phyloP scores from a whole-genome alignment of 2,113 vertebrate species.

The Peucedramus taeniatus region DNA sequence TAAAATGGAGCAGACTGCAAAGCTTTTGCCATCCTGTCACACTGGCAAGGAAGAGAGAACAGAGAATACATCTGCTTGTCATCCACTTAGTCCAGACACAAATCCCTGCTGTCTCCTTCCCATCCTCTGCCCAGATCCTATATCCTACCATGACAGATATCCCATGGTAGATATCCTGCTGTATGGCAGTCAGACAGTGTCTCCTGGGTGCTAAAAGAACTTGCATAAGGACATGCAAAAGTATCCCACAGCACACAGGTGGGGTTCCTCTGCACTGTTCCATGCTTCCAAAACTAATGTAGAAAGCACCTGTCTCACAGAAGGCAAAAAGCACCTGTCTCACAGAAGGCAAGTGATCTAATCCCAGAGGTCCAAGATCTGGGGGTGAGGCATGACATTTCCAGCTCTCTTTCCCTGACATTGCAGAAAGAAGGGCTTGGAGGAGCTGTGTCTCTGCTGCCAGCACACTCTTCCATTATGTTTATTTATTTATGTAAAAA shows the following conservation, averaged over 20 bases:
- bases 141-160: too few species aligned
- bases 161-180: background rate
- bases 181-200: fast-evolving
- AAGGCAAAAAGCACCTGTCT: background rate
- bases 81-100: background rate
- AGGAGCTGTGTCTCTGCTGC: background rate
- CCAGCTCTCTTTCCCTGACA: background rate
- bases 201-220: background rate
- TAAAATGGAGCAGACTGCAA: background rate
- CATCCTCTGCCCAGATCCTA: background rate
- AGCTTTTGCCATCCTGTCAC: background rate
- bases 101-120: background rate
- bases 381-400: background rate
- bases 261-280: background rate
- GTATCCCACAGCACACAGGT: background rate
- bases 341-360: background rate
- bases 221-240: background rate
- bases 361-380: background rate
- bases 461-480: background rate
- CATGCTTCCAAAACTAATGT: background rate
- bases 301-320: background rate
- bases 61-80: background rate
- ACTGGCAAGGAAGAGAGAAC: background rate
- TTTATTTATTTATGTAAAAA: background rate
- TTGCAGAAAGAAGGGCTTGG: background rate